These are phyloP conservation scores for Campopleginae sp. DNA, from an alignment of 2,888 invertebrate genomes.

Conservation along the genomic window DNA sequence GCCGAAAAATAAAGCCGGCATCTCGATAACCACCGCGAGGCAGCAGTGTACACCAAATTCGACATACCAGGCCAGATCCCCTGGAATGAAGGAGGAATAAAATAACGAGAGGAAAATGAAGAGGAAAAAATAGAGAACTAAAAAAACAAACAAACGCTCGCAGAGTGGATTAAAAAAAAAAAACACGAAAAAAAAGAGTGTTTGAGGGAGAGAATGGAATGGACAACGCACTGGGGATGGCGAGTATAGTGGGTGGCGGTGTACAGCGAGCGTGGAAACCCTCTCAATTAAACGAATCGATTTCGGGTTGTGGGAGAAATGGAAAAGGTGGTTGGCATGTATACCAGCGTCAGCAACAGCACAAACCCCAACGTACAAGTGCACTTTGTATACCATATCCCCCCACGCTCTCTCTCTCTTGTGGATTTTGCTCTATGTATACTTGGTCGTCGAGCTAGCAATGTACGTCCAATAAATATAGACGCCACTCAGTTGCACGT, in stretches of 20 bases:
- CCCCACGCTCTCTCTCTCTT: conserved; percentile 45
- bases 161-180: conserved; percentile 21
- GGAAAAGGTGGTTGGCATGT: conserved; percentile 53
- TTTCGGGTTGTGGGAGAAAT: conserved; percentile 62
- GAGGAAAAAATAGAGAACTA: conserved; percentile 8
- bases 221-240: conserved; percentile 53
- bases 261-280: conserved; percentile 69
- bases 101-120: conserved; percentile 42
- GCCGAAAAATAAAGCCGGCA: conserved; percentile 48
- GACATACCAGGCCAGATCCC: conserved; percentile 72
- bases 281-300: conserved; percentile 81
- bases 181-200: conserved; percentile 30
- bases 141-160: conserved; percentile 41
- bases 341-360: conserved; percentile 66
- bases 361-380: conserved; percentile 57
- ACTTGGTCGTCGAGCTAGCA: conserved; percentile 64
- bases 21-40: conserved; percentile 57
- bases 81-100: conserved; percentile 48
- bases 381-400: conserved; percentile 58
- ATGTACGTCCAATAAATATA: conserved; percentile 72
- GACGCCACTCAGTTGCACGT: conserved; percentile 68
- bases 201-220: conserved; percentile 40
- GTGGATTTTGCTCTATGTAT: conserved; percentile 41
- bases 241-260: conserved; percentile 27
- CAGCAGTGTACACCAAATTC: conserved; percentile 74